These are phyloP conservation scores for Acromyrmex echinatior DNA, from an alignment of 1,140 invertebrate genomes.

Conservation along the genomic window DNA sequence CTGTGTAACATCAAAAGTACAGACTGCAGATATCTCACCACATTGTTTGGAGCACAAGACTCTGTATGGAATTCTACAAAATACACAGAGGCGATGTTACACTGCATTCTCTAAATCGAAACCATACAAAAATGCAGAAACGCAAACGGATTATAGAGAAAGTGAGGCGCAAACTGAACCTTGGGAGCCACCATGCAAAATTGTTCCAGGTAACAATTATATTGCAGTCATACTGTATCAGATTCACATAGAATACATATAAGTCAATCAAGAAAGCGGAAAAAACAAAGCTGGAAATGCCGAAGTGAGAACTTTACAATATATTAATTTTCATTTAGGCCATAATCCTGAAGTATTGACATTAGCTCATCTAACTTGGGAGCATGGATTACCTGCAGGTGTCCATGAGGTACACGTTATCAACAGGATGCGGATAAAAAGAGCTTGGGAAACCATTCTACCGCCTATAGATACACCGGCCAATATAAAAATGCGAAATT, in stretches of 20 bases:
- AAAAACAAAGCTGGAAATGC: not conserved
- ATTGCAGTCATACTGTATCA: slow-evolving; percentile 10
- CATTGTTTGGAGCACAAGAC: slow-evolving; percentile 67
- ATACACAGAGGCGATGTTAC: slow-evolving; percentile 54
- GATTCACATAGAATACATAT: slow-evolving; percentile 19
- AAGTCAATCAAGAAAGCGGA: slow-evolving; percentile 12
- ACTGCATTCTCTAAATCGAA: slow-evolving; percentile 39
- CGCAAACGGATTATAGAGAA: slow-evolving; percentile 92
- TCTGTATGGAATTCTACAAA: slow-evolving; percentile 47
- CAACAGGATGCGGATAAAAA: slow-evolving; percentile 88
- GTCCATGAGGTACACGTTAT: slow-evolving; percentile 89
- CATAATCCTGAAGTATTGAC: slow-evolving; percentile 82
- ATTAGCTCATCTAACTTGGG: slow-evolving; percentile 86
- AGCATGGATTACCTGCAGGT: slow-evolving; percentile 89
- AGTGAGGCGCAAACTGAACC: slow-evolving; percentile 92
- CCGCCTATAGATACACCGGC: slow-evolving; percentile 86
- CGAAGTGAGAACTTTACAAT: not conserved
- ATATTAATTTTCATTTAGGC: slow-evolving; percentile 73
- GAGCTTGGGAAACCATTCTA: slow-evolving; percentile 88
- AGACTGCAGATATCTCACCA: slow-evolving; percentile 69
- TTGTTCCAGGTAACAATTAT: slow-evolving; percentile 73
- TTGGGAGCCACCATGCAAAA: slow-evolving; percentile 89
- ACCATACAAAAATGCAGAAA: slow-evolving; percentile 82
- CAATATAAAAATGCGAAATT: slow-evolving; percentile 87
- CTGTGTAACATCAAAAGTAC: slow-evolving; percentile 76